Percentiles rank a stretch among this genome's conserved stretches.
phyloP scores from a whole-genome alignment of 2,797 vertebrate species.

The Scolopax bukidnonensis region DNA sequence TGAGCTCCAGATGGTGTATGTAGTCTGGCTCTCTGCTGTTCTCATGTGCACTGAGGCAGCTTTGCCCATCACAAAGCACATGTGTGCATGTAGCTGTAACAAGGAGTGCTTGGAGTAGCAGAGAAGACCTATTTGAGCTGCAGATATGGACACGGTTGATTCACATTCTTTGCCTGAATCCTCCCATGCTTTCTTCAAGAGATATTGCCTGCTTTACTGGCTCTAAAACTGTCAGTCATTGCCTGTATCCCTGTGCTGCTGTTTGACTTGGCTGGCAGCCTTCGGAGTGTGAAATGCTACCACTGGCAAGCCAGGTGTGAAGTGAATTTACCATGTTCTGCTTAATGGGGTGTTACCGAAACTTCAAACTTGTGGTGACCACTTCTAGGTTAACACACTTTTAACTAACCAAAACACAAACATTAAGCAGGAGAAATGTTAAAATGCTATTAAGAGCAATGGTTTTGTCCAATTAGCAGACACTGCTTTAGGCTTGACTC shows the following conservation, averaged over 20 bases:
- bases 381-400: constrained; percentile 50
- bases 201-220: background rate
- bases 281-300: background rate
- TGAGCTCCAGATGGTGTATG: background rate
- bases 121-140: background rate
- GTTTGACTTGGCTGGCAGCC: constrained; percentile 54
- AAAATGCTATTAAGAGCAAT: constrained; percentile 28
- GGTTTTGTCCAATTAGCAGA: constrained; percentile 40
- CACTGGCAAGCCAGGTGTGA: constrained; percentile 40
- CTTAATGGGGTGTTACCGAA: constrained; percentile 51
- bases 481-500: constrained; percentile 16
- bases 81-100: background rate
- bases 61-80: background rate
- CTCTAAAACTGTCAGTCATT: constrained; percentile 2
- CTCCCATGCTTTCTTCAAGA: background rate
- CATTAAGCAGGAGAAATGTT: constrained; percentile 15
- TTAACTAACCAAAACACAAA: constrained; percentile 54
- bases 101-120: background rate
- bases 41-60: background rate
- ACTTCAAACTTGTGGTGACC: constrained; percentile 54
- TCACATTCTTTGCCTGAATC: background rate
- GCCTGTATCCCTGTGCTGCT: background rate
- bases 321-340: constrained; percentile 31
- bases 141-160: background rate
- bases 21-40: background rate